phyloP scores from a whole-genome alignment of 2,797 vertebrate genomes.

The Lemur catta region DNA sequence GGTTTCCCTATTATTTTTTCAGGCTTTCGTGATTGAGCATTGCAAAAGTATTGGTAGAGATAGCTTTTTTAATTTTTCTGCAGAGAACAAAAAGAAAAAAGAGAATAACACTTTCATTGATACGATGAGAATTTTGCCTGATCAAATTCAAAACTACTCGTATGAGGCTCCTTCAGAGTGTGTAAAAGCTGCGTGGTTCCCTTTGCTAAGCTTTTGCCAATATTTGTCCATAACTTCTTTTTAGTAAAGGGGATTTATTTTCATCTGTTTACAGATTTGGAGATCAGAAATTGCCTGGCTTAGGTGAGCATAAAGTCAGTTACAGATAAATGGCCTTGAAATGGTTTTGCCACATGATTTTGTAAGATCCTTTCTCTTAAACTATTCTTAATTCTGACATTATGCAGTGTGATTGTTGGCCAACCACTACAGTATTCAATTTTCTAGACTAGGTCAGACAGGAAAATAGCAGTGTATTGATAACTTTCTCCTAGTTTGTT shows the following conservation, averaged over 20 bases:
- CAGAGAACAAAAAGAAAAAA: background rate
- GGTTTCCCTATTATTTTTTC: background rate
- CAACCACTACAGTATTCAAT: background rate
- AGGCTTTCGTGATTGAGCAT: background rate
- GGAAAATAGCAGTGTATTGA: background rate
- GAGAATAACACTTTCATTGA: background rate
- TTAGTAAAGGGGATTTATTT: background rate
- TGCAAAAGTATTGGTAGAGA: background rate
- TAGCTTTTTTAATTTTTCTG: background rate
- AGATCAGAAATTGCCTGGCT: background rate
- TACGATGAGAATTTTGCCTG: background rate
- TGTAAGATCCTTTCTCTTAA: background rate
- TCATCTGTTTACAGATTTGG: background rate
- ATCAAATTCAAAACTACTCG: background rate
- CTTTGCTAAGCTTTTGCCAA: background rate
- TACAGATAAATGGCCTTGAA: background rate
- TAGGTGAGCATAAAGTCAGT: background rate
- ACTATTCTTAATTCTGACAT: background rate
- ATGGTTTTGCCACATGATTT: background rate
- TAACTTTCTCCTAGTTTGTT: background rate
- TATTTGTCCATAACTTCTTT: background rate
- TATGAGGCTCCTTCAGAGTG: rapidly evolving
- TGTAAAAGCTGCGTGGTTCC: rapidly evolving
- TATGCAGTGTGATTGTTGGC: background rate
- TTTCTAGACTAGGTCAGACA: background rate